A percentile compares a stretch with the other conserved stretches of the same genome.
Evolutionary conservation across 1,140 invertebrate species (phyloP).

Genomic region (Drosophila obscura): DNA sequence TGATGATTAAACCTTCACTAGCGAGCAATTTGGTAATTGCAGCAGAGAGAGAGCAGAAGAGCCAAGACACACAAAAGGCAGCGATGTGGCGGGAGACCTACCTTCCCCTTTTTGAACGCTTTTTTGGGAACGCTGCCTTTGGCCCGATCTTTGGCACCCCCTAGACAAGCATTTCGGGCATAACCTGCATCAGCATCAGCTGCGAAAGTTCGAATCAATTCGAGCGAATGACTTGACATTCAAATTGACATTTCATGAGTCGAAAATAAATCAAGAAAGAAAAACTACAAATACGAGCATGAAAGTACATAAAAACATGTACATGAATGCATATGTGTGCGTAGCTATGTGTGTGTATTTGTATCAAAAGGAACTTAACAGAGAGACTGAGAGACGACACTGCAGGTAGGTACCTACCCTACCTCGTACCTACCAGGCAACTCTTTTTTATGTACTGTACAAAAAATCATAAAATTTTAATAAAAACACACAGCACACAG

Average conservation of each 20-base stretch:
- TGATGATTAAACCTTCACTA: constrained; percentile 11
- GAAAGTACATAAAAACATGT: background rate
- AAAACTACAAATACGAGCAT: background rate
- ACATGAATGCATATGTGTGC: background rate
- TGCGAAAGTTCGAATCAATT: too few species aligned
- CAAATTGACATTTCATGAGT: constrained; percentile 23
- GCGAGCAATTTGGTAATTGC: constrained; percentile 39
- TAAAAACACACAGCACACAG: constrained; percentile 35
- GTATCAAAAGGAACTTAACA: constrained; percentile 14
- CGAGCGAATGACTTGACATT: too few species aligned
- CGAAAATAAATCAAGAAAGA: constrained; percentile 19
- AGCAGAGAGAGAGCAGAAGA: background rate
- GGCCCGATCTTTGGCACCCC: too few species aligned
- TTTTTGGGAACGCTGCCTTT: too few species aligned
- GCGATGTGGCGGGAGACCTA: background rate
- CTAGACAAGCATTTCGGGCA: too few species aligned
- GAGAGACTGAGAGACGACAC: too few species aligned
- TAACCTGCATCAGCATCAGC: too few species aligned
- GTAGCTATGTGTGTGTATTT: background rate
- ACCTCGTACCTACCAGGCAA: background rate
- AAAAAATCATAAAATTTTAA: constrained; percentile 58
- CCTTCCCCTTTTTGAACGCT: too few species aligned
- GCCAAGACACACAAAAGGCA: background rate
- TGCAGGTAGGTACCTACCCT: background rate
- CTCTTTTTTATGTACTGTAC: constrained; percentile 33